Percentiles rank a stretch among this genome's conserved stretches.
These are phyloP conservation scores for Psix sp. DNA, from an alignment of 1,140 invertebrate species.

Conservation along the genomic window DNA sequence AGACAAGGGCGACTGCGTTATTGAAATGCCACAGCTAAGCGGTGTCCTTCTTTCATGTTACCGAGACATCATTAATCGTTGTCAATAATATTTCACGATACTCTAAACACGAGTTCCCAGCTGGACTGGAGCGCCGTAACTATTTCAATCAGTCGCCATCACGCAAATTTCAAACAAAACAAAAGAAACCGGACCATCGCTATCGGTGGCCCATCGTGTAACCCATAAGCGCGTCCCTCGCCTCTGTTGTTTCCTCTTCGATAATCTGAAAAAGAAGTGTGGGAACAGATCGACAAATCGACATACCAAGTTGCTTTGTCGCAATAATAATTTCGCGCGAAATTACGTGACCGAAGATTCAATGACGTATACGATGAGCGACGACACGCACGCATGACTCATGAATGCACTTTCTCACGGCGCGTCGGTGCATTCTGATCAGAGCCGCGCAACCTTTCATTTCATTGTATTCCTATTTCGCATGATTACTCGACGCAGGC, in stretches of 20 bases:
- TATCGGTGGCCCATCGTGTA: constrained; percentile 6
- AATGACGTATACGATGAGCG: constrained; percentile 18
- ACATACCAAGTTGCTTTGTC: constrained; percentile 30
- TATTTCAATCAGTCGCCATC: constrained; percentile 43
- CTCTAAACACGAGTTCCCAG: constrained; percentile 30
- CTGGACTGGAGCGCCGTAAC: constrained; percentile 26
- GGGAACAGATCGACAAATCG: constrained; percentile 35
- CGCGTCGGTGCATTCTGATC: constrained; percentile 42
- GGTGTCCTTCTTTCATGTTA: constrained; percentile 48
- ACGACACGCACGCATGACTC: constrained; percentile 58
- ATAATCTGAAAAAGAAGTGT: too few species aligned
- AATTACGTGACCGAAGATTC: constrained; percentile 54
- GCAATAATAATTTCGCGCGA: constrained; percentile 59
- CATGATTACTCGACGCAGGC: too few species aligned
- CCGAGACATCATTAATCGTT: constrained; percentile 55
- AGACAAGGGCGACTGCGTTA: constrained; percentile 37
- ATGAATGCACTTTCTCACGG: constrained; percentile 72
- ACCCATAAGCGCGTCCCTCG: too few species aligned
- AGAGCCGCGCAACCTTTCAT: constrained; percentile 23
- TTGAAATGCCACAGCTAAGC: constrained; percentile 48
- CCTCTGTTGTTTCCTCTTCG: too few species aligned
- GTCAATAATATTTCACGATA: constrained; percentile 57
- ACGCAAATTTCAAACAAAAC: constrained; percentile 41
- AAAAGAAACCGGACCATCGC: constrained; percentile 54
- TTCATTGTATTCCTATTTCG: constrained; percentile 23